Conservation (phyloP, 1,140 invertebrate genomes). For the Tetraneura akinire region DNA sequence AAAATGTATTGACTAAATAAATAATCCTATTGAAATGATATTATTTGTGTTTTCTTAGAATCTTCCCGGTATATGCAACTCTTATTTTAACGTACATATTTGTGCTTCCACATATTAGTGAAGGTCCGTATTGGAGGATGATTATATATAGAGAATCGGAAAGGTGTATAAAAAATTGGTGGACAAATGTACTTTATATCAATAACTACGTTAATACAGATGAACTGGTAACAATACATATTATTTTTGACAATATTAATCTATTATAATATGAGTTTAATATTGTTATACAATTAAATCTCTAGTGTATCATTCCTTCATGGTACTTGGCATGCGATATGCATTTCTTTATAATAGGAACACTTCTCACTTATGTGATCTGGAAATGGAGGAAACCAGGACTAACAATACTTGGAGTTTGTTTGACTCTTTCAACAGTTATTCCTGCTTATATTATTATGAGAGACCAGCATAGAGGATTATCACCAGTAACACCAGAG, state of each 20-base stretch:
- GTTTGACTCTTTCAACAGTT: slow-evolving; percentile 11
- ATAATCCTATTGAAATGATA: too few relatives aligned
- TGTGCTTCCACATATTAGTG: slow-evolving; percentile 66
- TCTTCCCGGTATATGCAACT: slow-evolving; percentile 71
- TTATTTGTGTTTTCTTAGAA: slow-evolving; percentile 58
- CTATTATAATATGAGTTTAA: too few relatives aligned
- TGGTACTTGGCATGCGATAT: slow-evolving; percentile 72
- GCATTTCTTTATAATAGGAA: slow-evolving; percentile 64
- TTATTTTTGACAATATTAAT: slow-evolving; percentile 1
- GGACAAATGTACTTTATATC: slow-evolving; percentile 81
- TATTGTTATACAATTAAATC: not conserved
- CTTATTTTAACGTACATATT: slow-evolving; percentile 72
- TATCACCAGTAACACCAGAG: not conserved
- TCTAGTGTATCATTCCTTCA: slow-evolving; percentile 66
- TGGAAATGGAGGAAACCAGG: slow-evolving; percentile 34
- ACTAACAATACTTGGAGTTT: not conserved
- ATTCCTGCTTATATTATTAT: slow-evolving; percentile 33
- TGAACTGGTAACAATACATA: slow-evolving; percentile 60
- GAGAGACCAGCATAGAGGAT: not conserved
- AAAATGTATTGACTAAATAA: not conserved
- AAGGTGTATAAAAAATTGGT: slow-evolving; percentile 75
- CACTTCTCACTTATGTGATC: slow-evolving; percentile 20
- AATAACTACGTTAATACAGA: slow-evolving; percentile 78
- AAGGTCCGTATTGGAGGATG: slow-evolving; percentile 69
- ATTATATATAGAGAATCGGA: slow-evolving; percentile 66